Evolutionary conservation across 2,888 invertebrate genomes (phyloP), one percentile per base, ranked within the genome.

Genomic region (Augochlorella aurata): DNA sequence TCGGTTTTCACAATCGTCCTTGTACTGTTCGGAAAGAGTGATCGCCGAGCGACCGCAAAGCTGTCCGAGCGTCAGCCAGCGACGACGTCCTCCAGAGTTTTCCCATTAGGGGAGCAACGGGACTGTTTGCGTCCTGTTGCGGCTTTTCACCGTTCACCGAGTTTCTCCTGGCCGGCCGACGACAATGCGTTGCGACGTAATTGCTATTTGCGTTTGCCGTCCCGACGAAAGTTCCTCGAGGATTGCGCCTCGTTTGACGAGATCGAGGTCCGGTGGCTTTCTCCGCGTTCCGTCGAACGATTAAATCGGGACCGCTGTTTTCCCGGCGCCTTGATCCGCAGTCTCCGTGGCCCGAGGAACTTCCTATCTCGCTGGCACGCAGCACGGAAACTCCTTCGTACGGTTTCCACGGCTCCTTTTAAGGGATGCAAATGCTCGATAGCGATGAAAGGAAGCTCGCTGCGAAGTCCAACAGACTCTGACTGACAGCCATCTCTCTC

Each of bases 81-180:
- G 65, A 52, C 75, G n/a, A 79, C 67, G 24, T 73, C 67, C 68
- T 80, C 52, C 63, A 21, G 83, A 83, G 83, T 83, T 84, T 84
- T 83, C 84, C 77, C 83, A 77, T 84, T 83, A 80, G 70, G 74
- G 77, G 74, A 83, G 58, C 74, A 67, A 18, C 47, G 74, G 47
- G 44, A 50, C 67, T 71, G 73, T 84, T 83, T 80, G 66, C 77
- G 38, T 38, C 52, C 44, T 52, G 66, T 52, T 24, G 29, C 54
- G 58, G 61, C 52, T 68, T 72, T 68, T 52, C 78, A 44, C 61
- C 47, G 75, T 74, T 74, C 65, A n/a, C 65, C 54, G 63, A 61
- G 49, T 74, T 67, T 10, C 38, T 52, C 45, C 18, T 38, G 24
- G 54, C 49, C 58, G 61, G 66, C 10, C 5, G 45, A 9, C 63